Evolutionary conservation across 2,888 invertebrate species (phyloP), one percentile per base, ranked within the genome.

Genomic region (Eucriotettix oculatus): DNA sequence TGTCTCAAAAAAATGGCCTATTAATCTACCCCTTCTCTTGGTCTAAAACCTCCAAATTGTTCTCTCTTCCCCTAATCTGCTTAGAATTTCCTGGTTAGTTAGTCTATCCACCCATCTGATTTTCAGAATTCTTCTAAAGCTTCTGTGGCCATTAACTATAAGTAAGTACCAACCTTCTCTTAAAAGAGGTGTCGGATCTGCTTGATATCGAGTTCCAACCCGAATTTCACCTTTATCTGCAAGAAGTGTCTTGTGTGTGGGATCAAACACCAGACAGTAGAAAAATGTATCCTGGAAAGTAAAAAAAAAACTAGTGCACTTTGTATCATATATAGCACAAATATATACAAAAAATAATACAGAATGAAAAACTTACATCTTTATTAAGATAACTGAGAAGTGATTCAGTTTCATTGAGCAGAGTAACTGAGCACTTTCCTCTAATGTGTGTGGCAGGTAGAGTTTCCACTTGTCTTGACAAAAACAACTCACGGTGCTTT

Each of bases 251-350:
- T 96, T 96, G 80, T 97, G 96, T 76, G 91, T 88, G 68, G 98
- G 98, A 81, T 99, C 99, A 78, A 97, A 99, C 70, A 99, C 98
- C 76, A 99, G 82, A 75, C 98, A 97, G 80, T 99, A 99, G 80
- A 97, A 99, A 83, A 99, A 99, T 75, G 93, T 88, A 78, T 99
- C 98, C 85, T 95, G 81, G 67, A 81, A 79, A 73, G 75, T 75
- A 70, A 71, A 71, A 71, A 71, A 72, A 69, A 58, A 52, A 54
- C 29, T 44, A 11, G 44, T 48, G 12, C 12, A 48, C 3, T n/a
- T 48, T 14, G 5, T 48, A n/a, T 9, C 9, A 48, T 48, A 48
- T 48, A 5, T n/a, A 48, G 48, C 2, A 29, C 29, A 7, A 29
- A 5, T 29, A 2, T n/a, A n/a, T n/a, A 48, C n/a, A 48, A 7